Base-by-base conservation (phyloP, 2,797 vertebrate species). In the Helarctos malayanus region DNA sequence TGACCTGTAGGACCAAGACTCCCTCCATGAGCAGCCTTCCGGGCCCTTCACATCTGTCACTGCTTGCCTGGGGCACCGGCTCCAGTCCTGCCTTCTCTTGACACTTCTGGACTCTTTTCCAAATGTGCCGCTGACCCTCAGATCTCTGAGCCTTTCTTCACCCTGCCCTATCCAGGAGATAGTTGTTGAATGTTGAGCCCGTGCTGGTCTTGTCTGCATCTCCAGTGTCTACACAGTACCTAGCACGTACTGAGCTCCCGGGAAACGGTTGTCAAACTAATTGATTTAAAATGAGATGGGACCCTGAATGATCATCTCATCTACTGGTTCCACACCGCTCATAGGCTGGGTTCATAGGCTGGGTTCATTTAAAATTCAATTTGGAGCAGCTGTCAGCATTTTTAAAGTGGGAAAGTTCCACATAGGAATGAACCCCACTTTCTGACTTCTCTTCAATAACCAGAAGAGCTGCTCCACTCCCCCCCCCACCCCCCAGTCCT, bases 191-290 rank as follows among this genome's bases (percentile, higher is more conserved):
- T 5, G 13, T 1, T 7, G 57, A 57, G 45, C 4, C 75, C 5
- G 3, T 11, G 32, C 23, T 6, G 1, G 1, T 16, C 21, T 45
- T 0, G 0, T 38, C 38, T 54, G 19, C 12, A 25, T 16, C 61
- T 68, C n/a, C 3, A 12, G 82, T 3, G 32, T 35, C 54, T 47
- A 18, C 23, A 57, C 13, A 3, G 65, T 18, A 15, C 32, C 54
- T 18, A n/a, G 49, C 27, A 38, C 32, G 1, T 2, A 14, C 0
- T 6, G 21, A 47, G 11, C 41, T 41, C 25, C 54, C 13, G 6
- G 4, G 5, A 23, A 29, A 52, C 15, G 19, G 18, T 7, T 81
- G 29, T 5, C 82, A 41, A 82, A 68, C 47, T 7, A 16, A 52
- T 10, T 23, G 45, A 79, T 85, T 54, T 75, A 73, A 83, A 84